Conservation (phyloP, 2,113 vertebrate species). For the Cinclus mexicanus region DNA sequence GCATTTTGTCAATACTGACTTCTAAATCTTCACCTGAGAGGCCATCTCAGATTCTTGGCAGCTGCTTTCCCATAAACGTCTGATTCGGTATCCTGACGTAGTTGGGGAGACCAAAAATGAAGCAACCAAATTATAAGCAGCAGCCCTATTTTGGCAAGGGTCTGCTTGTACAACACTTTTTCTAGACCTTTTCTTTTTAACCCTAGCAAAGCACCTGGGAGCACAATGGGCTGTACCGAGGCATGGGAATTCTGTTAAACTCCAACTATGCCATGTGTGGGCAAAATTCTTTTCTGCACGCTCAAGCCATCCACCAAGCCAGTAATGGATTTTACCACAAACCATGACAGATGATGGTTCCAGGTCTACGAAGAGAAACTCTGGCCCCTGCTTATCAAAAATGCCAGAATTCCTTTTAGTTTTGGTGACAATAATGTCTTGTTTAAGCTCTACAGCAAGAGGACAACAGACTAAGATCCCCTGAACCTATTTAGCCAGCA, state of each 20-base stretch:
- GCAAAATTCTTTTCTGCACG: neutral
- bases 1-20: neutral
- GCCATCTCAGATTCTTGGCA: neutral
- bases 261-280: neutral
- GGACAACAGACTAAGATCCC: neutral
- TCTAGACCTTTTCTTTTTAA: neutral
- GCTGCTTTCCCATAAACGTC: neutral
- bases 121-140: neutral
- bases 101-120: neutral
- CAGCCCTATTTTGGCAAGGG: neutral
- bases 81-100: rapidly evolving
- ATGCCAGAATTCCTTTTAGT: neutral
- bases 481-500: neutral
- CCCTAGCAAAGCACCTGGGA: neutral
- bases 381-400: neutral
- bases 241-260: neutral
- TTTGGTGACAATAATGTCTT: neutral
- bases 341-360: neutral
- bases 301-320: neutral
- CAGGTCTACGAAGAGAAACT: neutral
- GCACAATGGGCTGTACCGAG: neutral
- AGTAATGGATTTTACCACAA: neutral
- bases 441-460: neutral
- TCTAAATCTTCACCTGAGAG: neutral
- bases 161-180: neutral